Evolutionary conservation across 1,140 invertebrate genomes (phyloP).

Genomic region (Ladona fulva): DNA sequence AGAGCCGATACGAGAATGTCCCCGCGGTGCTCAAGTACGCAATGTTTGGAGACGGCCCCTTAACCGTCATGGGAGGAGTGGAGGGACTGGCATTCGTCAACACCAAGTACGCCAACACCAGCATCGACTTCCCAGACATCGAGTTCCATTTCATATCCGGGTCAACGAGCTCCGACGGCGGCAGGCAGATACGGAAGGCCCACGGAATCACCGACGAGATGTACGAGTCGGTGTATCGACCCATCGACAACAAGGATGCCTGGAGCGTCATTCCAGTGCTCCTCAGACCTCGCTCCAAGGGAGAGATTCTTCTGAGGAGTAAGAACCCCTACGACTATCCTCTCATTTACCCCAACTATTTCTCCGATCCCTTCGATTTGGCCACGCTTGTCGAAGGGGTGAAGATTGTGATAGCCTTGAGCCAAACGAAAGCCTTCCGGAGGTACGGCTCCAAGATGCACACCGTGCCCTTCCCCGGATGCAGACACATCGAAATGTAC

Average conservation of each 20-base stretch:
- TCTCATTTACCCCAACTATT: constrained; percentile 86
- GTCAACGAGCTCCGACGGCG: constrained; percentile 78
- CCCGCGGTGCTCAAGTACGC: constrained; percentile 59
- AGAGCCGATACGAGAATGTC: constrained; percentile 65
- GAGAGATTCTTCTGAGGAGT: constrained; percentile 66
- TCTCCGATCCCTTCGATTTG: constrained; percentile 68
- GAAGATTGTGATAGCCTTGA: constrained; percentile 64
- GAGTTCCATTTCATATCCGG: constrained; percentile 90
- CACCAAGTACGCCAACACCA: constrained; percentile 75
- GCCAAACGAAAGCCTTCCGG: constrained; percentile 59
- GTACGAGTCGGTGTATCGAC: constrained; percentile 28
- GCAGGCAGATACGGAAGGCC: constrained; percentile 68
- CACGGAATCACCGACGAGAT: constrained; percentile 51
- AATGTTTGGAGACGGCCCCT: constrained; percentile 67
- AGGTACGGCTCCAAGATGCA: constrained; percentile 57
- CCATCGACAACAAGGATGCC: constrained; percentile 65
- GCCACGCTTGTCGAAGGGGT: constrained; percentile 73
- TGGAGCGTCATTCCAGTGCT: constrained; percentile 82
- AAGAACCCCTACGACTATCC: constrained; percentile 84
- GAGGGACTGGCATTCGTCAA: constrained; percentile 85
- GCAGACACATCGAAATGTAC: constrained; percentile 49
- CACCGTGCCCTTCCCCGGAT: constrained; percentile 58
- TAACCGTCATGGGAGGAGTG: constrained; percentile 82
- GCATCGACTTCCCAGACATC: constrained; percentile 81
- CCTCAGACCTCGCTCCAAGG: constrained; percentile 60